phyloP scores from a whole-genome alignment of 2,113 vertebrate species.

The Prionailurus viverrinus region DNA sequence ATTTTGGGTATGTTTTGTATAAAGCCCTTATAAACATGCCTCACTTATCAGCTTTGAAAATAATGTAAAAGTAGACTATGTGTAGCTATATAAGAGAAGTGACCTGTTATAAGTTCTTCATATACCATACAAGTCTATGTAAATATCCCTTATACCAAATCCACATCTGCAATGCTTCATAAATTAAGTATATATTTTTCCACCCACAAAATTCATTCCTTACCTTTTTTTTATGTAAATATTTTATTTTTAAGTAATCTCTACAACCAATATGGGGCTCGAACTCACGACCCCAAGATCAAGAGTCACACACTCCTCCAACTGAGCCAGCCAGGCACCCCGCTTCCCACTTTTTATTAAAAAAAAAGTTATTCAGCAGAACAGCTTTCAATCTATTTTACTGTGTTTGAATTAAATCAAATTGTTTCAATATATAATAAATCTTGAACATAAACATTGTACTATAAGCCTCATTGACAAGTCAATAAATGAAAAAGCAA shows the following conservation, averaged over 20 bases:
- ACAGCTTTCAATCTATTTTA: slow-evolving; percentile 60
- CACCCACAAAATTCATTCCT: not conserved
- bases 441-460: slow-evolving; percentile 63
- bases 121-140: not conserved
- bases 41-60: not conserved
- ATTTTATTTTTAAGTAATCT: too few relatives aligned
- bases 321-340: too few relatives aligned
- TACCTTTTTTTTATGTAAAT: too few relatives aligned
- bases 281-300: too few relatives aligned
- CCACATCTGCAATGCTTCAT: not conserved
- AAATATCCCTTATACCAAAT: not conserved
- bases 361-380: slow-evolving; percentile 53
- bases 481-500: slow-evolving; percentile 66
- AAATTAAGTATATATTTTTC: slow-evolving; percentile 36
- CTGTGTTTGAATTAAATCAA: slow-evolving; percentile 60
- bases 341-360: not conserved
- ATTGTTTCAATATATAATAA: slow-evolving; percentile 67
- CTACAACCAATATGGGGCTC: too few relatives aligned
- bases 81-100: not conserved
- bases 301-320: too few relatives aligned
- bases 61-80: not conserved
- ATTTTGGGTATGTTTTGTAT: not conserved
- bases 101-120: not conserved
- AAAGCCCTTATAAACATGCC: not conserved
- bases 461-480: slow-evolving; percentile 42